phyloP scores from a whole-genome alignment of 2,888 invertebrate species.

The Gisinianus flammeolus region DNA sequence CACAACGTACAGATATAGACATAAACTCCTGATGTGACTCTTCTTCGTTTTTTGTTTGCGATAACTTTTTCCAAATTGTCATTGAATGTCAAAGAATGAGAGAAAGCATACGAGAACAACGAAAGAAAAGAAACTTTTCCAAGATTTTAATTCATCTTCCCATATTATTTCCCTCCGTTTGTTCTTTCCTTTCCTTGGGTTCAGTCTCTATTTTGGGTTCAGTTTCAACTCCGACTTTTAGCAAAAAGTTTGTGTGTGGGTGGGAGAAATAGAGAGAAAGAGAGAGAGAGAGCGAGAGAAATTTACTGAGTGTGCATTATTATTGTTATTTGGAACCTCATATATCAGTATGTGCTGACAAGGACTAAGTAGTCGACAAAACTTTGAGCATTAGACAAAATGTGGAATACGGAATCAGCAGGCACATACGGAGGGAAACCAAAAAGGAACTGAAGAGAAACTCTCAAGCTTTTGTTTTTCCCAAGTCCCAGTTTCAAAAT shows the following conservation, averaged over 20 bases:
- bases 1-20: too few relatives aligned
- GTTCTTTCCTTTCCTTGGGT: too few relatives aligned
- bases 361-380: background rate
- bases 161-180: background rate
- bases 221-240: too few relatives aligned
- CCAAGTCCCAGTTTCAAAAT: background rate
- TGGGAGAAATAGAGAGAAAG: background rate
- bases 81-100: background rate
- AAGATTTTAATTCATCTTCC: background rate
- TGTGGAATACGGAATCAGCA: background rate
- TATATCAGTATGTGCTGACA: background rate
- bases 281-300: background rate
- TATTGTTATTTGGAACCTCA: background rate
- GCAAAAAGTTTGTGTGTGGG: too few relatives aligned
- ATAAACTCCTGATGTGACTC: too few relatives aligned
- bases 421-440: background rate
- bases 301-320: background rate
- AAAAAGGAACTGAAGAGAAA: background rate
- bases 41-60: background rate
- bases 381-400: background rate
- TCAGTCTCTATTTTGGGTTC: too few relatives aligned
- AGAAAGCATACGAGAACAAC: background rate
- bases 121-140: background rate
- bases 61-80: background rate
- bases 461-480: background rate